Percentiles rank a stretch among this genome's conserved stretches.
phyloP scores from a whole-genome alignment of 1,140 invertebrate species.

The Philopotamus ludificatus region DNA sequence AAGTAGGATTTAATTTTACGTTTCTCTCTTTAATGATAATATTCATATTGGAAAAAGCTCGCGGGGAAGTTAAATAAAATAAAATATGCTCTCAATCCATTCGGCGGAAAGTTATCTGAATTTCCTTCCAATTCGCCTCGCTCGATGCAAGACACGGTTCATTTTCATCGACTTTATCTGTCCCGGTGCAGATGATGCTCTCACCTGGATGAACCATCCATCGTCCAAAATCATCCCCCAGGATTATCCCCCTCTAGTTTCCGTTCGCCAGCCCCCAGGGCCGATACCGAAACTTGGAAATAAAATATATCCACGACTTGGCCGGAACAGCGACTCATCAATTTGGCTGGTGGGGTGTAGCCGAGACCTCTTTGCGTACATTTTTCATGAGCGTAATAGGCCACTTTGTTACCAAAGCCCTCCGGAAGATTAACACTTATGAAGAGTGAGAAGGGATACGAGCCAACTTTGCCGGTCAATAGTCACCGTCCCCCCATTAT shows the following conservation, averaged over 20 bases:
- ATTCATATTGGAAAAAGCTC: too few relatives aligned
- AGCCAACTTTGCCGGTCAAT: neutral
- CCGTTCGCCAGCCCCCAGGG: neutral
- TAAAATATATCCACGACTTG: conserved; percentile 21
- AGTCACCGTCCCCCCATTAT: neutral
- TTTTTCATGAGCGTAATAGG: conserved; percentile 21
- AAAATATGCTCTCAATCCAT: too few relatives aligned
- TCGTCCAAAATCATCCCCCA: neutral
- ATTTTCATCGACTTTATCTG: neutral
- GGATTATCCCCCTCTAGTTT: neutral
- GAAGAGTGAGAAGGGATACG: neutral
- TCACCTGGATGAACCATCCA: conserved; percentile 6
- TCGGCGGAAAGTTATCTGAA: too few relatives aligned
- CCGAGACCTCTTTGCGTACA: conserved; percentile 2
- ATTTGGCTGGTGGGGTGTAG: conserved; percentile 11
- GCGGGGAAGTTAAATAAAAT: too few relatives aligned
- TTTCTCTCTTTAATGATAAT: too few relatives aligned
- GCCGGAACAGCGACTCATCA: conserved; percentile 18
- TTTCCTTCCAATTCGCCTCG: too few relatives aligned
- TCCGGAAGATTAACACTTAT: conserved; percentile 20
- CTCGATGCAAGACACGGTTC: too few relatives aligned
- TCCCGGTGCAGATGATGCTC: neutral
- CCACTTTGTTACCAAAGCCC: conserved; percentile 25
- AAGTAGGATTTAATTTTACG: too few relatives aligned
- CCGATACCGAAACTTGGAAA: conserved; percentile 2